Evolutionary conservation across 1,140 invertebrate genomes (phyloP), one percentile per base, ranked within the genome.

Genomic region (Euura saliciscinereae): DNA sequence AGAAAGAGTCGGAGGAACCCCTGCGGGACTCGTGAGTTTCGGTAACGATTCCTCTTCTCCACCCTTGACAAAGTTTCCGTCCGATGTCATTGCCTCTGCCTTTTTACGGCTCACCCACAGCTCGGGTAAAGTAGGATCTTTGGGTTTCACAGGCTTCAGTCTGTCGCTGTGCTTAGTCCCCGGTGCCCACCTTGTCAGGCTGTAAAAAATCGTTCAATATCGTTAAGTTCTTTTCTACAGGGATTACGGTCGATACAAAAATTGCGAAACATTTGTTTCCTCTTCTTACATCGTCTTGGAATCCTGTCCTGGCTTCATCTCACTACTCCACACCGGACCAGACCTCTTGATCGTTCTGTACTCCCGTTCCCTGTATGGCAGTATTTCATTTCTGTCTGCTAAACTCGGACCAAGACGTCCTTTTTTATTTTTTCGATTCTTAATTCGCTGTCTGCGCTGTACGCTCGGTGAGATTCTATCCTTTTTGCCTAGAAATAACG

Each of bases 231-330:
- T 28, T 28, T 28, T 28, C 28, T 28, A 28, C 28, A 28, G 28
- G 28, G 28, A 28, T 28, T 28, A 28, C 28, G 28, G 28, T 28
- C 28, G 28, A 69, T 13, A 3, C 28, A 44, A 2, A 43, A 44
- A 44, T 4, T 69, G 10, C 2, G 51, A 59, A 59, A 59, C 51
- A 59, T 8, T 59, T 59, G 8, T 59, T 6, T 59, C 13, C 51
- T 3, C 10, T n/a, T 4, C 8, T 11, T 11, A 59, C 13, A 59
- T 11, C 13, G 13, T 59, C 6, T 59, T 59, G 3, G 2, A 59
- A 59, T 11, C 6, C 13, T 59, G 10, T 45, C 85, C 85, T 13
- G 78, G 45, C 71, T 86, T 86, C 43, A 87, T 80, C 43, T 85
- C 86, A 46, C 87, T 79, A 4, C 71, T 75, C 85, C 85, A 87